Conservation (phyloP, 1,140 invertebrate genomes). For the Oscheius sp. region DNA sequence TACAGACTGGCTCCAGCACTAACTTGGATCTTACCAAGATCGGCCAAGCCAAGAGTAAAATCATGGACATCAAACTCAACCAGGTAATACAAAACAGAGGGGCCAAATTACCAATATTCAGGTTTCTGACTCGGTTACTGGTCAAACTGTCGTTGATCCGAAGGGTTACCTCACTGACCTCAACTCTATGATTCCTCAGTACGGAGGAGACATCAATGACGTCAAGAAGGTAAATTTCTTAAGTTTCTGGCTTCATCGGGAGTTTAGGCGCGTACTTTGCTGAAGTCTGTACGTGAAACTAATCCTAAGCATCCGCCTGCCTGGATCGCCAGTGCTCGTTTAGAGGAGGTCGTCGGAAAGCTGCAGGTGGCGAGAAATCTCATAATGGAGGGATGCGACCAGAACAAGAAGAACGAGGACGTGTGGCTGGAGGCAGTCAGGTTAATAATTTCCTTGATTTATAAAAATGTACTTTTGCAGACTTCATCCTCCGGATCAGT, state of each 20-base stretch:
- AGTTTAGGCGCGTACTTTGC: slow-evolving; percentile 62
- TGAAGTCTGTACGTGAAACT: slow-evolving; percentile 96
- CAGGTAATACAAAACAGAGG: slow-evolving; percentile 94
- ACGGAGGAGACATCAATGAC: slow-evolving; percentile 96
- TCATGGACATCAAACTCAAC: slow-evolving; percentile 98
- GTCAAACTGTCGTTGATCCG: slow-evolving; percentile 98
- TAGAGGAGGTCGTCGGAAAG: slow-evolving; percentile 99
- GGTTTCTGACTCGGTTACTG: slow-evolving; percentile 91
- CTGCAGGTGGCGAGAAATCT: slow-evolving; percentile 91
- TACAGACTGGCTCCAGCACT: slow-evolving; percentile 46
- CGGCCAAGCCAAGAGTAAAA: slow-evolving; percentile 95
- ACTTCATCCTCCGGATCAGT: slow-evolving; percentile 82
- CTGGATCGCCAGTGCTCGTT: slow-evolving; percentile 96
- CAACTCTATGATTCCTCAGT: slow-evolving; percentile 96
- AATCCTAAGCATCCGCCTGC: slow-evolving; percentile 98
- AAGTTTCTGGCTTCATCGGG: background rate
- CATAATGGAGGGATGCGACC: slow-evolving; percentile 86
- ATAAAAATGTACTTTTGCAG: background rate
- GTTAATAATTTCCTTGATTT: background rate
- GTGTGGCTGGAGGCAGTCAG: slow-evolving; percentile 95
- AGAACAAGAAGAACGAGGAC: slow-evolving; percentile 94
- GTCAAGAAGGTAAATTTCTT: slow-evolving; percentile 92
- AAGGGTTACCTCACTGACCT: slow-evolving; percentile 98
- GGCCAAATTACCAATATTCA: slow-evolving; percentile 92
- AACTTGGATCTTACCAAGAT: slow-evolving; percentile 98